A percentile compares a stretch with the other conserved stretches of the same genome.
Conservation (phyloP, 37 sponge, comb jelly and placozoan genomes). For the Mnemiopsis leidyi region DNA sequence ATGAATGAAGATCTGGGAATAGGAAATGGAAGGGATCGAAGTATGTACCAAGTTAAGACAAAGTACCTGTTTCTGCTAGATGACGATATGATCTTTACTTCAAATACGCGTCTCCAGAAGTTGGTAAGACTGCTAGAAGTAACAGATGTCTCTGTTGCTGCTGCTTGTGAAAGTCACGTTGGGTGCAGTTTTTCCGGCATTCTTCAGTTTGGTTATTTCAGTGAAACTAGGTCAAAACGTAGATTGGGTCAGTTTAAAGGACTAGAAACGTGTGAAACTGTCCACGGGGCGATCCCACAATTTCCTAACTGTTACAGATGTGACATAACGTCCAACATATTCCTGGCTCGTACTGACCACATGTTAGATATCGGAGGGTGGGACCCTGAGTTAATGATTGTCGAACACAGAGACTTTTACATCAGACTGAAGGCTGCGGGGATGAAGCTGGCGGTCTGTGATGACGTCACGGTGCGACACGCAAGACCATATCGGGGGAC, state of each 20-base stretch:
- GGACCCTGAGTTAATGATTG: background rate
- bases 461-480: background rate
- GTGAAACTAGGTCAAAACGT: background rate
- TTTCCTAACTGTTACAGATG: background rate
- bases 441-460: background rate
- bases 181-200: background rate
- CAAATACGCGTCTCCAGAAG: background rate
- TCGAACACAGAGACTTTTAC: background rate
- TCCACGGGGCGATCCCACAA: background rate
- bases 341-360: background rate
- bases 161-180: background rate
- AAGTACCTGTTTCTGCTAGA: background rate
- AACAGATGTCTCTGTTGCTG: background rate
- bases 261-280: background rate
- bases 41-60: background rate
- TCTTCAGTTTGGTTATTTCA: background rate
- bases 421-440: background rate
- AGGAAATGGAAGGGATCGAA: background rate
- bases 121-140: background rate
- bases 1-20: background rate
- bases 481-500: background rate
- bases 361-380: background rate
- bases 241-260: background rate
- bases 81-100: background rate
- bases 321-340: background rate